Evolutionary conservation across 2,113 vertebrate species (phyloP).

Genomic region (Apodemus speciosus): DNA sequence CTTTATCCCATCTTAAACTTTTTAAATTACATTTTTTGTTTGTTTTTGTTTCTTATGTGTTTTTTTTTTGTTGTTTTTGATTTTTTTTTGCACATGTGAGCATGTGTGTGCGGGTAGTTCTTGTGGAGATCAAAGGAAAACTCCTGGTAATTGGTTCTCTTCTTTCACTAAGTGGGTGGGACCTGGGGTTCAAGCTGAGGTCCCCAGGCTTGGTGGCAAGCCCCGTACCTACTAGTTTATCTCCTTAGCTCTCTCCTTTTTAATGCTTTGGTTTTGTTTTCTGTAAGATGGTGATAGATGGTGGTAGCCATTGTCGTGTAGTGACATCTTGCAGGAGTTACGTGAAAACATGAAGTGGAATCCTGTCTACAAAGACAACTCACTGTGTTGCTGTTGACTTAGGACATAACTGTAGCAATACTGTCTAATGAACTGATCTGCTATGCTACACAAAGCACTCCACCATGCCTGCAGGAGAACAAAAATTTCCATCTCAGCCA

Average conservation of each 20-base stretch:
- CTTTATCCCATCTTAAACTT: not conserved
- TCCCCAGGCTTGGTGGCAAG: not conserved
- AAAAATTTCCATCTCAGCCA: not conserved
- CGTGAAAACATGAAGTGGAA: not conserved
- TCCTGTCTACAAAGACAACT: not conserved
- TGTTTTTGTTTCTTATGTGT: too few species aligned
- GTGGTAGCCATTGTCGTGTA: fast-evolving
- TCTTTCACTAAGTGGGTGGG: not conserved
- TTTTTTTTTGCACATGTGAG: not conserved
- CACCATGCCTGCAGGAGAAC: not conserved
- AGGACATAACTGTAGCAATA: not conserved
- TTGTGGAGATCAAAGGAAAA: not conserved
- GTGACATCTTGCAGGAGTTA: not conserved
- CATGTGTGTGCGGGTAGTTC: not conserved
- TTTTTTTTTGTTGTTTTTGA: too few species aligned
- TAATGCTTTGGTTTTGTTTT: not conserved
- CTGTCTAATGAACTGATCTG: not conserved
- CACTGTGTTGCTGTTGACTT: not conserved
- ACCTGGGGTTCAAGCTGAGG: not conserved
- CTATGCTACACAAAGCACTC: not conserved
- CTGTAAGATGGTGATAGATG: not conserved
- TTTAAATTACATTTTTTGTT: not conserved
- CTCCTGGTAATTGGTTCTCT: not conserved
- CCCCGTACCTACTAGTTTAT: too few species aligned
- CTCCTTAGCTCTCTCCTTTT: not conserved